A percentile compares a stretch with the other conserved stretches of the same genome.
Evolutionary conservation across 1,140 invertebrate species (phyloP).

Genomic region (Drosophila subpulchrella): DNA sequence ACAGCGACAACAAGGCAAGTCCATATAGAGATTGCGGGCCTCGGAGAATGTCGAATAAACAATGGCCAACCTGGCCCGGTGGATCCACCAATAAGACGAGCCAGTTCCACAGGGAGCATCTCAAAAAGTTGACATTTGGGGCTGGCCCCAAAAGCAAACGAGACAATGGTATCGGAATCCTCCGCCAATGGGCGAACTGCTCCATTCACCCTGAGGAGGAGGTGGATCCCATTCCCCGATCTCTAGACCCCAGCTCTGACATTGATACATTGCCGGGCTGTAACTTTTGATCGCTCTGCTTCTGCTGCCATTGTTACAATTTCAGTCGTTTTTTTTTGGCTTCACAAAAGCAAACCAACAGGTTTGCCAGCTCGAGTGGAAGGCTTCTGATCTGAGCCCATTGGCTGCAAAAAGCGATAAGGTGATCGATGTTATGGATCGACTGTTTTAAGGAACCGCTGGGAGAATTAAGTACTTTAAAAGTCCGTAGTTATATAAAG

Average conservation of each 20-base stretch:
- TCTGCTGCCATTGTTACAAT: constrained; percentile 73
- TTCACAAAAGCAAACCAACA: constrained; percentile 22
- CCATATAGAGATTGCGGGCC: constrained; percentile 47
- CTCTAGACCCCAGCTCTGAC: constrained; percentile 42
- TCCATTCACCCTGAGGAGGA: constrained; percentile 20
- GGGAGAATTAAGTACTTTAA: background rate
- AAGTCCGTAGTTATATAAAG: too few relatives aligned
- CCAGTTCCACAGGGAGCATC: constrained; percentile 34
- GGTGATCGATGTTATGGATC: constrained; percentile 5
- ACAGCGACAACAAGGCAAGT: constrained; percentile 52
- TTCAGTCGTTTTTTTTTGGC: constrained; percentile 22
- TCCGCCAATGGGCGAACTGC: constrained; percentile 64
- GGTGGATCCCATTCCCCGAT: constrained; percentile 46
- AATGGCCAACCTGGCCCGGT: constrained; percentile 46
- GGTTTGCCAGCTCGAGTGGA: constrained; percentile 45
- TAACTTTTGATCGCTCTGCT: constrained; percentile 71
- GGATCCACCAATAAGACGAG: constrained; percentile 64
- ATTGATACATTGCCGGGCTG: constrained; percentile 76
- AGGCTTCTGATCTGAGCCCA: constrained; percentile 43
- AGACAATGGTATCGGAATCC: constrained; percentile 41
- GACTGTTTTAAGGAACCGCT: background rate
- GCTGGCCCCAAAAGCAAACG: constrained; percentile 32
- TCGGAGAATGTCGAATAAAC: constrained; percentile 40
- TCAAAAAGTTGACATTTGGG: constrained; percentile 64
- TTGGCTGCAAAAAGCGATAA: constrained; percentile 26